phyloP scores from a whole-genome alignment of 2,888 invertebrate species.

The Nomada lathburiana region DNA sequence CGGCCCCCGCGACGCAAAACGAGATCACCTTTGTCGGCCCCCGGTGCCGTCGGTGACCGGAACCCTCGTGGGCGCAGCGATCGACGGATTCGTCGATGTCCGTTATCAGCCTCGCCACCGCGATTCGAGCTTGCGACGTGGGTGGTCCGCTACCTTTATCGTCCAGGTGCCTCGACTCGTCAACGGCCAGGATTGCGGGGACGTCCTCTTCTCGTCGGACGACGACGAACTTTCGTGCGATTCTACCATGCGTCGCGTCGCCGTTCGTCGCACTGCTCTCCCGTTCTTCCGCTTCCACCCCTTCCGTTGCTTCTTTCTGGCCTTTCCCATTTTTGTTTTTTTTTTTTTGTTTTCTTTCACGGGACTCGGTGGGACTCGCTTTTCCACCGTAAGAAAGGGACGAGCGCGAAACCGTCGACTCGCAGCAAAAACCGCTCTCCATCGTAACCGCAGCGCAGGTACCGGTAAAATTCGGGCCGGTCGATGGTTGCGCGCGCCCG shows the following conservation, averaged over 20 bases:
- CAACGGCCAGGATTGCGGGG: conserved; percentile 56
- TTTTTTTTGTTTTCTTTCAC: too few relatives aligned
- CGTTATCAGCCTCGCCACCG: conserved; percentile 68
- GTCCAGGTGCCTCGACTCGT: conserved; percentile 34
- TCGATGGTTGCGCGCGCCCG: conserved; percentile 6
- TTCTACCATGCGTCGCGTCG: conserved; percentile 47
- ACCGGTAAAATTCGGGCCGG: background rate
- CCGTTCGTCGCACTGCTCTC: conserved; percentile 21
- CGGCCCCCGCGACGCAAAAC: background rate
- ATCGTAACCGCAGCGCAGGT: conserved; percentile 27
- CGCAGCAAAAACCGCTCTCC: background rate
- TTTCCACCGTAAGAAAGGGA: background rate
- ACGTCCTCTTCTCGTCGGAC: conserved; percentile 68
- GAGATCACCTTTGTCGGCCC: background rate
- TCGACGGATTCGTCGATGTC: conserved; percentile 17
- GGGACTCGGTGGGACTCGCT: too few relatives aligned
- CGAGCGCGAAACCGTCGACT: background rate
- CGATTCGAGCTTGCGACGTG: conserved; percentile 78
- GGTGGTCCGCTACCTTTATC: conserved; percentile 76
- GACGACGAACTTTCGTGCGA: conserved; percentile 73
- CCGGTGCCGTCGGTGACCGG: background rate
- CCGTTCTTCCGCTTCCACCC: background rate
- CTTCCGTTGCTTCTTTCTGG: background rate
- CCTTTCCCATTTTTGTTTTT: background rate
- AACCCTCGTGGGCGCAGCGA: background rate